Conservation (phyloP, 2,888 invertebrate species). For the Luperina nickerlii region DNA sequence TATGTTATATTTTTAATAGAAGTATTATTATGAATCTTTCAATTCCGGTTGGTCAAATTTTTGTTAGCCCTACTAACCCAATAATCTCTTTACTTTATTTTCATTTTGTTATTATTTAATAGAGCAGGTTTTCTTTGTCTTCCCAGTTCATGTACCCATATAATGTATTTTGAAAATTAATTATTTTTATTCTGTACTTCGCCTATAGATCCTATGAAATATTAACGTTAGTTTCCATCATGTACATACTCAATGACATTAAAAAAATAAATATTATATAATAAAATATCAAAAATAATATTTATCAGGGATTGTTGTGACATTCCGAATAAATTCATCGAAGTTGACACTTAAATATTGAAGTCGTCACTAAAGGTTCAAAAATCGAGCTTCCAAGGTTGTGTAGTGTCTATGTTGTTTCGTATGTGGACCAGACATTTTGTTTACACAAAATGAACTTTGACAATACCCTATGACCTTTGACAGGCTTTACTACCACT, state of each 20-base stretch:
- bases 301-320: slow-evolving; percentile 43
- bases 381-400: slow-evolving; percentile 86
- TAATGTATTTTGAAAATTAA: slow-evolving; percentile 39
- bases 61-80: slow-evolving; percentile 32
- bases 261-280: slow-evolving; percentile 35
- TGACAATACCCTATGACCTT: slow-evolving; percentile 87
- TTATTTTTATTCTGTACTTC: slow-evolving; percentile 23
- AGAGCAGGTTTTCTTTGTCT: slow-evolving; percentile 33
- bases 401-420: slow-evolving; percentile 83
- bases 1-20: slow-evolving; percentile 51
- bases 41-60: slow-evolving; percentile 33
- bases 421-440: slow-evolving; percentile 76
- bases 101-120: slow-evolving; percentile 32
- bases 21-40: slow-evolving; percentile 58
- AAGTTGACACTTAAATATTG: slow-evolving; percentile 48
- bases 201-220: slow-evolving; percentile 45
- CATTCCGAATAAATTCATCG: slow-evolving; percentile 46
- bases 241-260: slow-evolving; percentile 63
- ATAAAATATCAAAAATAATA: slow-evolving; percentile 45
- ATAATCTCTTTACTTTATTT: slow-evolving; percentile 53
- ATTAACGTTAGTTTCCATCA: slow-evolving; percentile 45
- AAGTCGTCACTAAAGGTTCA: slow-evolving; percentile 63
- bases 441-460: slow-evolving; percentile 78
- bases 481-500: slow-evolving; percentile 80
- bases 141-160: slow-evolving; percentile 23